phyloP scores from a whole-genome alignment of 2,113 vertebrate genomes.

The Ptilonorhynchus violaceus region DNA sequence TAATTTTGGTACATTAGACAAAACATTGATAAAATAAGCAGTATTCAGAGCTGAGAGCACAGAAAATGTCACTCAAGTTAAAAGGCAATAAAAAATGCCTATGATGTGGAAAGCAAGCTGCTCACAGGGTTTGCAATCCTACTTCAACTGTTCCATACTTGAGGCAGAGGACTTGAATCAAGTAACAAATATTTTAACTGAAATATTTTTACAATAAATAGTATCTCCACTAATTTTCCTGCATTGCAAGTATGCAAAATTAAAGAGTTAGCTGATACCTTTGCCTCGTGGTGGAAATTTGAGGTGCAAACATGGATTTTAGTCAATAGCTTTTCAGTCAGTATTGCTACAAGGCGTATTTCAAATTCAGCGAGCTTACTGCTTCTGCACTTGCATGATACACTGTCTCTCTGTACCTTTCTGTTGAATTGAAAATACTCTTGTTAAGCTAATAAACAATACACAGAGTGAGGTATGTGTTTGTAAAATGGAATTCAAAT shows the following conservation, averaged over 20 bases:
- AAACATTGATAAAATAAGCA: not conserved
- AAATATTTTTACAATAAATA: not conserved
- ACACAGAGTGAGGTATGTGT: not conserved
- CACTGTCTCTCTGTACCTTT: not conserved
- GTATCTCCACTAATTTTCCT: not conserved
- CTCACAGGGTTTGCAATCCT: not conserved
- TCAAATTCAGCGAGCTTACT: not conserved
- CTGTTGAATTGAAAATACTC: not conserved
- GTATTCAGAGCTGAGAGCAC: not conserved
- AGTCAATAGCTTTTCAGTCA: not conserved
- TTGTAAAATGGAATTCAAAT: not conserved
- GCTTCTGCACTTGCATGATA: not conserved
- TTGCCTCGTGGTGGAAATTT: not conserved
- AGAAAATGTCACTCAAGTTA: not conserved
- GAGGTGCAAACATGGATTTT: not conserved
- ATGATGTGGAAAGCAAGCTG: not conserved
- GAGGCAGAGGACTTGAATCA: not conserved
- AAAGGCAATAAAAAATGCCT: not conserved
- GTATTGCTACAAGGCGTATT: not conserved
- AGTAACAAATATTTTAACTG: not conserved
- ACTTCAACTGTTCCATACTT: not conserved
- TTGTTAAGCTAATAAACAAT: not conserved
- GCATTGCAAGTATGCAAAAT: not conserved
- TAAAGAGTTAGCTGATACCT: not conserved
- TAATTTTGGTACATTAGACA: not conserved